phyloP scores from a whole-genome alignment of 1,140 invertebrate genomes.

The Trichomalopsis sarcophagae region DNA sequence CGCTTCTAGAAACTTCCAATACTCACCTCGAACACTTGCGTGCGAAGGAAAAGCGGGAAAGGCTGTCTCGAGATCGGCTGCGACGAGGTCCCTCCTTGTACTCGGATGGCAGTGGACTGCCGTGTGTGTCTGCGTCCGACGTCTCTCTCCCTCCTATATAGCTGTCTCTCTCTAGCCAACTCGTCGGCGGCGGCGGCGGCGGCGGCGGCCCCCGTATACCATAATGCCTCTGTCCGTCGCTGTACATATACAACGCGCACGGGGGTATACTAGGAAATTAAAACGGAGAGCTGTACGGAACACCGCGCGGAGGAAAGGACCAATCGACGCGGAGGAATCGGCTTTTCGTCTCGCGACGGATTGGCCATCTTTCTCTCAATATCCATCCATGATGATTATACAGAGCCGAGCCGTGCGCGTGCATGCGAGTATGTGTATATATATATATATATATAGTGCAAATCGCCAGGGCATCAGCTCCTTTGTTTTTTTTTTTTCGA shows the following conservation, averaged over 20 bases:
- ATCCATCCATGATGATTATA: background rate
- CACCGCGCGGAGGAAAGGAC: constrained; percentile 54
- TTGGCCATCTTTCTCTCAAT: constrained; percentile 19
- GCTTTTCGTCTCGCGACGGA: constrained; percentile 27
- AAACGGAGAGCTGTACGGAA: constrained; percentile 49
- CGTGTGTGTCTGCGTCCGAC: constrained; percentile 25
- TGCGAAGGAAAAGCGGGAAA: background rate
- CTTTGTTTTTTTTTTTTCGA: background rate
- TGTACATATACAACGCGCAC: constrained; percentile 2
- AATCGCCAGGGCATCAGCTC: background rate
- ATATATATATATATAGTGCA: background rate
- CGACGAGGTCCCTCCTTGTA: constrained; percentile 64
- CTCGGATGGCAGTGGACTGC: constrained; percentile 67
- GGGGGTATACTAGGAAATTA: constrained; percentile 57
- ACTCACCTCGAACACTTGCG: constrained; percentile 27
- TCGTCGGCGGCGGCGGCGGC: background rate
- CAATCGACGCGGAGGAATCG: constrained; percentile 25
- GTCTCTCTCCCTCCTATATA: constrained; percentile 49
- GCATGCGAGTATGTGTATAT: too few species aligned
- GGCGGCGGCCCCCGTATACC: background rate
- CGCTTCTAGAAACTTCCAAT: background rate
- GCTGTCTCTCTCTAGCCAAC: constrained; percentile 48
- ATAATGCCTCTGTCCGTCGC: constrained; percentile 39
- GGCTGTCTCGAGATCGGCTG: background rate
- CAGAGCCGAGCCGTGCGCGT: background rate